A percentile compares a stretch with the other conserved stretches of the same genome.
These are phyloP conservation scores for Orientallactaga bullata DNA, from an alignment of 2,113 vertebrate species.

Conservation along the genomic window DNA sequence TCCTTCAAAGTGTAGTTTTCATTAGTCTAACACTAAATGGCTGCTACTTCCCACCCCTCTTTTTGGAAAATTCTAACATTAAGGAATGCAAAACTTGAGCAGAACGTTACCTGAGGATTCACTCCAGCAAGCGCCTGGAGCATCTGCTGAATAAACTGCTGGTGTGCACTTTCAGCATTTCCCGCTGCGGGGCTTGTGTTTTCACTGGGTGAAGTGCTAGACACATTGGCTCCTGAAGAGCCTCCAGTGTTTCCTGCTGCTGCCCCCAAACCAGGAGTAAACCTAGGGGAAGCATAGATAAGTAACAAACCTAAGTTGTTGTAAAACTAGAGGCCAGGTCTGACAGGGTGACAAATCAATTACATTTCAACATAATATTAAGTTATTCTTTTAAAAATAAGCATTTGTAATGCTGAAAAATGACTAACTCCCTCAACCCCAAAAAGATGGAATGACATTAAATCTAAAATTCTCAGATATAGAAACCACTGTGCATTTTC, in stretches of 20 bases:
- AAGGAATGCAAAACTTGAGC: neutral
- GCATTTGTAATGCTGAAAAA: conserved; percentile 39
- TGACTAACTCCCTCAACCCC: conserved; percentile 46
- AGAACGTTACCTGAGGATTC: conserved; percentile 88
- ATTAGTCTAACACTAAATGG: neutral
- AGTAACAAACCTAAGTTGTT: neutral
- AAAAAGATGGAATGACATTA: conserved; percentile 11
- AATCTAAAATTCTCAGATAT: conserved; percentile 8
- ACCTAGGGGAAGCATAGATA: conserved; percentile 71
- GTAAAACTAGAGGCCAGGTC: neutral
- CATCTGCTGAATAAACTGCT: conserved; percentile 95
- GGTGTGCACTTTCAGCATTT: conserved; percentile 88
- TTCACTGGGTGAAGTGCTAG: conserved; percentile 83
- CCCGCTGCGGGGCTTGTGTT: conserved; percentile 85
- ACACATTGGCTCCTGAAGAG: conserved; percentile 78
- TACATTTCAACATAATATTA: conserved; percentile 6
- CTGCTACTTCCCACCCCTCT: neutral
- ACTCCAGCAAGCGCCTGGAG: conserved; percentile 92
- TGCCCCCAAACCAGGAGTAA: conserved; percentile 86
- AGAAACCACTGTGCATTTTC: neutral
- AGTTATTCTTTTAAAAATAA: conserved; percentile 44
- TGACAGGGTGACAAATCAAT: neutral
- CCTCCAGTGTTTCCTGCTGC: conserved; percentile 82
- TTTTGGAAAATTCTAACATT: conserved; percentile 18
- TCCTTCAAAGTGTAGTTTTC: neutral